These are phyloP conservation scores for Acronicta psi DNA, from an alignment of 2,888 invertebrate genomes.

Conservation along the genomic window DNA sequence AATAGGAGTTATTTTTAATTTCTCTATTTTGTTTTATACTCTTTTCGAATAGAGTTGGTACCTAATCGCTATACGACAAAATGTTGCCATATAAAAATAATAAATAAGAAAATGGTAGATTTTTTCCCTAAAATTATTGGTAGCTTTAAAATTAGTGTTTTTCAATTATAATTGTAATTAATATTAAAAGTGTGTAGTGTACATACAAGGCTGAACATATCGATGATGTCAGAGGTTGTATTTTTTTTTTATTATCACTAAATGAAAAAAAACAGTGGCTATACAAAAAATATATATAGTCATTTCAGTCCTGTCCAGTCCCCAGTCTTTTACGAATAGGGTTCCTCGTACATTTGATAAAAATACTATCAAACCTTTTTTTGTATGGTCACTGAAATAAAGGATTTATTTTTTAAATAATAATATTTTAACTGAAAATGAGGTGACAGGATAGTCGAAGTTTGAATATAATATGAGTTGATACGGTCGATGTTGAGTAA, in stretches of 20 bases:
- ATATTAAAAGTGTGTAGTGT: conserved; percentile 48
- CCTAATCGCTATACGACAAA: conserved; percentile 21
- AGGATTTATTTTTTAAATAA: conserved; percentile 9
- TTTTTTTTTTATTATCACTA: conserved; percentile 23
- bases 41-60: background rate
- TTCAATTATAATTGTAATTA: conserved; percentile 50
- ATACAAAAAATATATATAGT: conserved; percentile 18
- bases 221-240: conserved; percentile 64
- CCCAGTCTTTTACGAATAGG: too few species aligned
- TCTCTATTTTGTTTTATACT: too few species aligned
- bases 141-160: conserved; percentile 55
- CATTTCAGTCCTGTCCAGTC: too few species aligned
- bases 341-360: too few species aligned
- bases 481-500: too few species aligned
- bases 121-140: conserved; percentile 41
- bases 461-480: too few species aligned
- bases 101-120: conserved; percentile 40
- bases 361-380: conserved; percentile 5
- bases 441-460: conserved; percentile 39
- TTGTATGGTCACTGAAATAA: conserved; percentile 13
- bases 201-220: conserved; percentile 71
- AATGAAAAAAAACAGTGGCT: conserved; percentile 6
- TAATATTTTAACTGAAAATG: conserved; percentile 13
- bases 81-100: conserved; percentile 38
- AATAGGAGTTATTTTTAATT: too few species aligned